Conservation (phyloP, 2,797 vertebrate species). For the Alcedo quadribrachys region DNA sequence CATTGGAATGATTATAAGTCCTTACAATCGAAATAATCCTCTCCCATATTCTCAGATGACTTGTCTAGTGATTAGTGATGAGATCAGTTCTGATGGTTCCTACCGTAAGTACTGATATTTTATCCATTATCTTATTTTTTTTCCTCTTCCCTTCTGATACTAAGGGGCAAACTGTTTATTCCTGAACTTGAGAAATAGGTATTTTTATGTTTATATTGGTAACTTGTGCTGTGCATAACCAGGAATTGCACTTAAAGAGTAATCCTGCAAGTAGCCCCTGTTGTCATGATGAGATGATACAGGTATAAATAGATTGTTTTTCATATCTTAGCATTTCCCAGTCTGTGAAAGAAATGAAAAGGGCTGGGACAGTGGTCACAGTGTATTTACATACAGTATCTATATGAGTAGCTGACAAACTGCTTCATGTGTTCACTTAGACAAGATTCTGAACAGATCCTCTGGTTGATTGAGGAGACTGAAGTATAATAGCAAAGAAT, state of each 20-base stretch:
- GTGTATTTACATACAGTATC: background rate
- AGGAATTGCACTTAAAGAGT: background rate
- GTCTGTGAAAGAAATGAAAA: background rate
- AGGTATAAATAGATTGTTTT: background rate
- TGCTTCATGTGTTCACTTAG: rapidly evolving
- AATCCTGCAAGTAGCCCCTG: background rate
- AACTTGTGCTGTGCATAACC: background rate
- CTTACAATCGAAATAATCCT: conserved; percentile 91
- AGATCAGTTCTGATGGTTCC: conserved; percentile 81
- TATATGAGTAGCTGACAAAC: background rate
- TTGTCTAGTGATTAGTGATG: conserved; percentile 92
- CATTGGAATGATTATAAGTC: conserved; percentile 98
- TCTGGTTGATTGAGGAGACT: rapidly evolving
- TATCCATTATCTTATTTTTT: background rate
- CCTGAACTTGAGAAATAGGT: background rate
- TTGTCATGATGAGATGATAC: background rate
- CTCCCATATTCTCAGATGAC: conserved; percentile 94
- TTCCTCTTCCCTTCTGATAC: background rate
- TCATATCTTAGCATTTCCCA: background rate
- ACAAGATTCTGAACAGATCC: background rate
- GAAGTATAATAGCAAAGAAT: background rate
- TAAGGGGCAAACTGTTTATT: background rate
- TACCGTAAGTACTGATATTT: conserved; percentile 83
- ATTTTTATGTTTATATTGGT: background rate
- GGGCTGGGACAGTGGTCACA: background rate